Base-by-base conservation (phyloP, 2,888 invertebrate species). In the Bruchidius siliquastri region DNA sequence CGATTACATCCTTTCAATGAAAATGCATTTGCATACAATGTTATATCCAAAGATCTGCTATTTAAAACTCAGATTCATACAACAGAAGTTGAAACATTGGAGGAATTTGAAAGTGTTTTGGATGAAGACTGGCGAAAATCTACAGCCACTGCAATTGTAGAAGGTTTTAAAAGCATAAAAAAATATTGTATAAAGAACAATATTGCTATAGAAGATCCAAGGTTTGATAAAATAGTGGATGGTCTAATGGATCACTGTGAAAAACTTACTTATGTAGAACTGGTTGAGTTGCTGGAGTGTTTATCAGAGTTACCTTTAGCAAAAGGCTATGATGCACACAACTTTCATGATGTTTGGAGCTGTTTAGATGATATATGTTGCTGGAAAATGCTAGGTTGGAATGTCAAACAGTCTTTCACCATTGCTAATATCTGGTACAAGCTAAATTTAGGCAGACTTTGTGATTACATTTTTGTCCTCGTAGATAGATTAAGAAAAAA, bases 281-380 rank as follows among this genome's bases (percentile, higher is more conserved):
- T 94, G 26, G 82, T 88, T 70, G 84, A 84, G 20, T 78, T 92
- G 32, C 87, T 93, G 76, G 84, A 85, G 72, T 85, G 87, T 71
- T 77, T 94, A 10, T 81, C 82, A 0, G 82, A 87, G 68, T 89
- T 90, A 86, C 91, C 92, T 0, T 83, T 85, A 71, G 88, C 90
- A 20, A 83, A 85, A 21, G 88, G 89, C 0, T 85, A 88, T 10
- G 86, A 88, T 72, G 87, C 89, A 2, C 88, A 89, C 74, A 92
- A 92, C 83, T 92, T 87, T 80, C 87, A 89, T 74, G 90, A 90
- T 80, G 84, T 94, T 0, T 92, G 92, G 91, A 90, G 88, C 72
- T 89, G 90, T 18, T 81, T 95, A 71, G 93, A 94, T 82, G 88
- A 90, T 78, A 90, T 90, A 73, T 93, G 93, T 80, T 83, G 88